Evolutionary conservation across 2,888 invertebrate genomes (phyloP), one percentile per base, ranked within the genome.

Genomic region (Ophonus ardosiacus): DNA sequence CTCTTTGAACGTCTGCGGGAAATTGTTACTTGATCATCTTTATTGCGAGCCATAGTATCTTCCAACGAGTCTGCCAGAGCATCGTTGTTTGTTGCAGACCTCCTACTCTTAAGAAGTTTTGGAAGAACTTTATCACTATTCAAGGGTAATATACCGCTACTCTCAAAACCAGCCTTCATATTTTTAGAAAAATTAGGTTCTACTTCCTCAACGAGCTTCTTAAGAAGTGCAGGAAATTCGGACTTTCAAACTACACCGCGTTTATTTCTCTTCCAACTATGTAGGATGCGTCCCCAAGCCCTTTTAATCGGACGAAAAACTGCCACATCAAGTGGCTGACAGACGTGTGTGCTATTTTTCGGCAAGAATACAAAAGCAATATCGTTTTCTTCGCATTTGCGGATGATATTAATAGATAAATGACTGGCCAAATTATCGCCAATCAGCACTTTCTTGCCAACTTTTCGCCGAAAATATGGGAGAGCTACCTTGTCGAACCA

Each of bases 391-490:
- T 88, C 78, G 85, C 90, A 90, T 83, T 80, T 71, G 74, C 88
- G 24, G 51, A 90, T 81, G 59, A 90, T 87, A 51, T 84, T 63
- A 71, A 84, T 76, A 61, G 86, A 88, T 56, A 89, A 86, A 86
- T 90, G 89, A 18, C 87, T 88, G 8, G 88, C 86, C 85, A 90
- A 87, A 87, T 90, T 91, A 85, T 91, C 90, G 5, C 90, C 90
- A 78, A 91, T 89, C 61, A 90, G 61, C 13, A 89, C 87, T 7
- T 81, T 82, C 17, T 15, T 59, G 7, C 59, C 59, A n/a, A n/a
- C 59, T 17, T 59, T 59, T 18, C 88, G 85, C 68, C 87, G 88
- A 86, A 90, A 21, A 38, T 21, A 68, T 13, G 83, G 76, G 5
- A 81, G 18, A 6, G 78, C 57, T 6, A 56, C 43, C 7, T 86